Evolutionary conservation across 2,113 vertebrate genomes (phyloP), one percentile per base, ranked within the genome.

Genomic region (Penelope pileata): DNA sequence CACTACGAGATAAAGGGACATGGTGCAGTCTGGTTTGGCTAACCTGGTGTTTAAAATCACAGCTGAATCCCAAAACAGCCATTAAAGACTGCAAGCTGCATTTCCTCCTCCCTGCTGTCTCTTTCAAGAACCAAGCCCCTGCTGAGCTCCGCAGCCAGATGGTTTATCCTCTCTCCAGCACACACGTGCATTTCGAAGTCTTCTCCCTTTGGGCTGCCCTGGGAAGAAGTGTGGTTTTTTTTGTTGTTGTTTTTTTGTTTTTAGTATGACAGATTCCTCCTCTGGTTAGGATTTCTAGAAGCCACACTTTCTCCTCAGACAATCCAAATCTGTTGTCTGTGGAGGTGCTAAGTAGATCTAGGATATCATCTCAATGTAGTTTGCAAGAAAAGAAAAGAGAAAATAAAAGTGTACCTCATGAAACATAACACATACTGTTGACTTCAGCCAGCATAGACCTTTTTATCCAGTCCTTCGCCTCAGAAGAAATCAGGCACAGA

Each of bases 141-240:
- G 10, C n/a, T 56, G 62, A 72, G 53, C 38, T 68, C 50, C 4
- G 6, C 32, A 83, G 51, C 27, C 62, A 15, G 34, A 27, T 80
- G 19, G 12, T 43, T 90, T 92, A 40, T 88, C 21, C 12, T 53
- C 66, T 60, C 40, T 76, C n/a, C 23, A 68, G 81, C 14, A 58
- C 23, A n/a, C 2, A 3, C 0, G 0, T 32, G 27, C 32, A 51
- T 56, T 88, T 76, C 40, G 40, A 83, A 79, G 21, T 45, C 48
- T 40, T 64, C 29, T 88, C 11, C 30, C 53, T 77, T 47, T 36
- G 40, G 69, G 9, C 2, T 45, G 40, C n/a, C 79, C 62, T 48
- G 40, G 45, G 67, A 73, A 77, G 22, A 21, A 36, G 7, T 32
- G 42, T 0, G n/a, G n/a, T 2, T 29, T 47, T 47, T 47, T 17